Evolutionary conservation across 2,797 vertebrate genomes (phyloP).

Genomic region (Champsocephalus esox): DNA sequence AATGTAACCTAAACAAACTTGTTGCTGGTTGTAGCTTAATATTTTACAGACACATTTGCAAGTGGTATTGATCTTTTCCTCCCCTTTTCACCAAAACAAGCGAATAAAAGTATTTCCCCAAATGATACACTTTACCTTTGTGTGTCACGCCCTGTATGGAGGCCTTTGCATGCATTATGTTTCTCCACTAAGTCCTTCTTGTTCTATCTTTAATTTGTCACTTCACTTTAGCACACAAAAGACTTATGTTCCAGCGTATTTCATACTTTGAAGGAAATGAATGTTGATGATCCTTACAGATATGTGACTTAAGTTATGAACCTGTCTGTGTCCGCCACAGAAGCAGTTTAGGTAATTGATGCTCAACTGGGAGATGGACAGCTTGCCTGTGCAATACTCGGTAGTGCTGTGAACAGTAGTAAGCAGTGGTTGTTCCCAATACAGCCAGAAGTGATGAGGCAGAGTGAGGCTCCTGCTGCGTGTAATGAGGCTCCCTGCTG

Average conservation of each 20-base stretch:
- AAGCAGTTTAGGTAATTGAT: conserved; percentile 31
- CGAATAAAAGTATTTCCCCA: neutral
- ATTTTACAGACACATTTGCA: no score
- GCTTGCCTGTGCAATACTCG: no score
- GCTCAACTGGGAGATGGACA: conserved; percentile 11
- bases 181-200: neutral
- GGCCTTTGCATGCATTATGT: neutral
- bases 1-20: neutral
- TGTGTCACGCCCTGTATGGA: neutral
- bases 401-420: conserved; percentile 37
- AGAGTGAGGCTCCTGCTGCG: conserved; percentile 82
- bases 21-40: neutral
- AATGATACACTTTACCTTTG: neutral
- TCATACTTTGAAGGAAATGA: neutral
- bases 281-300: conserved; percentile 10
- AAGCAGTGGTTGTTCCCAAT: conserved; percentile 69
- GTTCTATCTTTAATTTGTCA: neutral
- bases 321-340: conserved; percentile 13
- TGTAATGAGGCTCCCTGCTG: conserved; percentile 86
- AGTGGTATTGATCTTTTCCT: neutral
- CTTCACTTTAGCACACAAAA: neutral
- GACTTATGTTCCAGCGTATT: neutral
- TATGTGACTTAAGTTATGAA: neutral
- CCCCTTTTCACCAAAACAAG: neutral
- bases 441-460: conserved; percentile 82